Conservation (phyloP, 2,113 vertebrate genomes). For the Merops nubicus region DNA sequence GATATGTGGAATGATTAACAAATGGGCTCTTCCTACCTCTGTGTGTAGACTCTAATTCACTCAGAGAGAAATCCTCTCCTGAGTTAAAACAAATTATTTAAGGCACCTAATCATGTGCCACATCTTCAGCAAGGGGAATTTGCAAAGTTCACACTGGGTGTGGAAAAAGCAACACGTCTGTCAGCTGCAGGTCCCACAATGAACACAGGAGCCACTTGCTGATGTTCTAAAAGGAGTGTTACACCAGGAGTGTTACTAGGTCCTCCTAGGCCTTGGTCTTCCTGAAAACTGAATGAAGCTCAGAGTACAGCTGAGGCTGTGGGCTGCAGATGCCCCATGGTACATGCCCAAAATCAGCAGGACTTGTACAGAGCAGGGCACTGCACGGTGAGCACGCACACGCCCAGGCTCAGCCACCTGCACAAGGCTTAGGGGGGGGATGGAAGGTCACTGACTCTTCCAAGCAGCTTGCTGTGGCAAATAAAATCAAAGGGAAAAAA, state of each 20-base stretch:
- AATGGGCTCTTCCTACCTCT: background rate
- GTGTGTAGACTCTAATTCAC: background rate
- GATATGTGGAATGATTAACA: background rate
- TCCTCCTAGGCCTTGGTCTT: background rate
- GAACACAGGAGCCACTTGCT: background rate
- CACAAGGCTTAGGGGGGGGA: background rate
- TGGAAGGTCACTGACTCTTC: background rate
- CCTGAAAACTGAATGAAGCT: background rate
- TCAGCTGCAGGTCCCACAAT: background rate
- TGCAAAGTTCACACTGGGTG: background rate
- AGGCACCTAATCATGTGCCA: background rate
- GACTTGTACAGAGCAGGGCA: background rate
- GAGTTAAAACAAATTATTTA: background rate
- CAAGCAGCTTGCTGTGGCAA: background rate
- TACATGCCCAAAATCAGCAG: background rate
- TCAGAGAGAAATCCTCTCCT: background rate
- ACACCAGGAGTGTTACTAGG: accelerated
- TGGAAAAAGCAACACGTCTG: no score
- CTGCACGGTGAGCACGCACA: accelerated
- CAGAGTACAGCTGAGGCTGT: background rate
- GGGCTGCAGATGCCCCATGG: background rate
- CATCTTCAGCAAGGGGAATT: background rate
- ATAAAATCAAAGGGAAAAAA: background rate
- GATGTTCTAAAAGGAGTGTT: background rate
- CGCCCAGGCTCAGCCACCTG: accelerated